Percentiles rank a stretch among this genome's conserved stretches.
Conservation (phyloP, 2,113 vertebrate genomes). For the Vulpes vulpes region DNA sequence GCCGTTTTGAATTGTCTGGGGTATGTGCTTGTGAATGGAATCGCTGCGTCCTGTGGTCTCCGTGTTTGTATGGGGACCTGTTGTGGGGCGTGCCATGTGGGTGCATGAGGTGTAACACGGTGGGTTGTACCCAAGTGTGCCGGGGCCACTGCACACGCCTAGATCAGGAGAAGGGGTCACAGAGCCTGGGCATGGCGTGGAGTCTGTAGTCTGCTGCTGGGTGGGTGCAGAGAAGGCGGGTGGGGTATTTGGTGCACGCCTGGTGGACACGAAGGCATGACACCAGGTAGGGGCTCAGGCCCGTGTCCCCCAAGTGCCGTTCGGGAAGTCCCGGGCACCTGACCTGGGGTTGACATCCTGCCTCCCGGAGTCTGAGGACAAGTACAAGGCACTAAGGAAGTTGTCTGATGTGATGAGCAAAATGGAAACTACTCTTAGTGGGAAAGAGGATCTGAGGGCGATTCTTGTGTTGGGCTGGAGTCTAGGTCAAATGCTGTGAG, state of each 20-base stretch:
- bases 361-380: no score
- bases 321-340: background rate
- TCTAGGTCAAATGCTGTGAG: accelerated
- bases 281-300: background rate
- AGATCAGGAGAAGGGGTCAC: accelerated
- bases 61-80: background rate
- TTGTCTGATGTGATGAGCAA: background rate
- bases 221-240: no score
- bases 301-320: accelerated
- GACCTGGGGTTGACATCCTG: accelerated
- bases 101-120: background rate
- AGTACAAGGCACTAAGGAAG: accelerated
- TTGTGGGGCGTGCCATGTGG: accelerated
- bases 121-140: accelerated
- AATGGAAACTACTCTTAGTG: background rate
- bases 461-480: accelerated
- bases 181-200: accelerated
- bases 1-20: no score
- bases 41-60: background rate
- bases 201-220: no score
- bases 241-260: accelerated
- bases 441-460: background rate
- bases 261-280: accelerated
- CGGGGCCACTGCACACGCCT: accelerated
- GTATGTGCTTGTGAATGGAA: background rate